These are phyloP conservation scores for Eilema sororculum DNA, from an alignment of 2,888 invertebrate species.

Conservation along the genomic window DNA sequence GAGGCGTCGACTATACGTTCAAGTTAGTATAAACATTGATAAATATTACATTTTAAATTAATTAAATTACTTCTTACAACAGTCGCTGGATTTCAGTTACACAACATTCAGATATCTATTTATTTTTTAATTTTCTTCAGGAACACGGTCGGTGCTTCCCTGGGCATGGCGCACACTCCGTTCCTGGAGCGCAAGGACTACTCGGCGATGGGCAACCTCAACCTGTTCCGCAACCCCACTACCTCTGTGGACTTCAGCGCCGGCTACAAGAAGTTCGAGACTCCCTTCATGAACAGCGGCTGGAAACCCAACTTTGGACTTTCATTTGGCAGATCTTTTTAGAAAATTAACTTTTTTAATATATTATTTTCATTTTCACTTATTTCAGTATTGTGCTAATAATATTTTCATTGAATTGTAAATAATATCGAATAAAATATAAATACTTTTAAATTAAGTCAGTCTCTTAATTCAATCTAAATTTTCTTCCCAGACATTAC, in stretches of 20 bases:
- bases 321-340: slow-evolving; percentile 27
- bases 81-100: not conserved
- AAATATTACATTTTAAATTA: too few species aligned
- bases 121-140: slow-evolving; percentile 27
- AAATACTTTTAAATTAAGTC: not conserved
- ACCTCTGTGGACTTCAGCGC: slow-evolving; percentile 41
- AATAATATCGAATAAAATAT: not conserved
- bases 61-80: not conserved
- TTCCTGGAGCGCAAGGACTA: slow-evolving; percentile 47
- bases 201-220: slow-evolving; percentile 43
- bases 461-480: not conserved
- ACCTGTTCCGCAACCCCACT: slow-evolving; percentile 39
- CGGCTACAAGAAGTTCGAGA: slow-evolving; percentile 41
- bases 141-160: slow-evolving; percentile 30
- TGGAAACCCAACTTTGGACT: slow-evolving; percentile 43
- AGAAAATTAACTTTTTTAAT: not conserved
- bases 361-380: not conserved
- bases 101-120: not conserved
- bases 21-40: slow-evolving; percentile 19
- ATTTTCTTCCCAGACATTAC: too few species aligned
- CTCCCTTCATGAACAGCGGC: slow-evolving; percentile 41
- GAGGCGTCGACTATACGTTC: slow-evolving; percentile 38
- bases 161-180: slow-evolving; percentile 37
- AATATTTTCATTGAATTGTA: not conserved
- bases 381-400: not conserved